Evolutionary conservation across 2,797 vertebrate species (phyloP), one percentile per base, ranked within the genome.

Genomic region (Myotis findleyi): DNA sequence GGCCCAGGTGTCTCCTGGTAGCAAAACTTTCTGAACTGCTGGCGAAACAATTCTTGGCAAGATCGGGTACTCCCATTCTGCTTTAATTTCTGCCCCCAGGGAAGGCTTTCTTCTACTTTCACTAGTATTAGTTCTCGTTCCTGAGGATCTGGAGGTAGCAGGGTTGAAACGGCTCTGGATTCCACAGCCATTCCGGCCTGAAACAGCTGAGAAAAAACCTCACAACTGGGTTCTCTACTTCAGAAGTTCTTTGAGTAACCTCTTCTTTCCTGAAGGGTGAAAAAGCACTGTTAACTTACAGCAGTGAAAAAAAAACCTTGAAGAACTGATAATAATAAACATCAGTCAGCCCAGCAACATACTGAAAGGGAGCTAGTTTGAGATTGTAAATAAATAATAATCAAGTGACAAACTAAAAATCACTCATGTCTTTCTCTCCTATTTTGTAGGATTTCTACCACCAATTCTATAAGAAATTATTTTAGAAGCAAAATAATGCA

Each of bases 1-100:
- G 97, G 97, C 49, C 97, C 97, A 18, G 97, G 94, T 2, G 97
- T 97, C 80, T 97, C 97, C 53, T 97, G 96, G 72, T 97, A 97
- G 95, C 95, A 97, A 93, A 97, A 96, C 83, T 95, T 97, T 59
- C 97, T 93, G 91, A 97, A 97, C 0, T 97, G 96, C 36, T 96
- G 97, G 38, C 97, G 97, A 93, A 97, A 97, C 16, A 97, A 8
- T 81, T 97, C 97, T 93, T 97, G 97, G 82, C 95, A 97, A n/a
- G 97, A 95, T 17, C 57, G 92, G n/a, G 53, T 72, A 76, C 30
- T 94, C 75, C 85, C 86, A 33, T 93, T 94, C 53, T 95, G 96
- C 77, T 96, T 97, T 91, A 84, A 93, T 73, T 96, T 97, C 72
- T 94, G 85, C 53, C 86, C 76, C 97, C 96, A 97, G 68, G 95